phyloP scores from a whole-genome alignment of 2,113 vertebrate genomes.

The Corythornis madagascariensis region DNA sequence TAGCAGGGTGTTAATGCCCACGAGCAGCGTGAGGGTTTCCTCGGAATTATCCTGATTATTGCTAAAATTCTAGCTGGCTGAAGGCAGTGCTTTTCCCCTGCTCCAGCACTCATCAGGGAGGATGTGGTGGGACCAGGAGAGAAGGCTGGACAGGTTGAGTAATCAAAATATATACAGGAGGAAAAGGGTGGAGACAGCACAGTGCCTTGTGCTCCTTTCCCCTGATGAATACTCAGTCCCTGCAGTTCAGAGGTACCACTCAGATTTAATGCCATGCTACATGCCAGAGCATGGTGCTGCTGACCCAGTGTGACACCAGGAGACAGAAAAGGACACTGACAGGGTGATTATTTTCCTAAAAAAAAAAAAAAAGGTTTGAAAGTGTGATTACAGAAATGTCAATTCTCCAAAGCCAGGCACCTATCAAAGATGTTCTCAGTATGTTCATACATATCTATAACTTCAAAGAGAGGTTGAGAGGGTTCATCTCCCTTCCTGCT shows the following conservation, averaged over 20 bases:
- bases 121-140: neutral
- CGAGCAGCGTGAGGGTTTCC: neutral
- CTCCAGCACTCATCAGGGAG: neutral
- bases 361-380: neutral
- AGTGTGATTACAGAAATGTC: slow-evolving; percentile 12
- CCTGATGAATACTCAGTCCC: neutral
- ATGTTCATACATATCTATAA: neutral
- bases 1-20: neutral
- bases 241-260: neutral
- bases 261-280: neutral
- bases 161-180: neutral
- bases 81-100: neutral
- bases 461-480: slow-evolving; percentile 21
- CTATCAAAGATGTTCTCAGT: slow-evolving; percentile 9
- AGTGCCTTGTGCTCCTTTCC: neutral
- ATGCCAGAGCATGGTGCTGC: neutral
- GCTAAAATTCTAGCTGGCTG: neutral
- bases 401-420: neutral
- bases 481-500: neutral
- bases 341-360: neutral
- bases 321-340: neutral
- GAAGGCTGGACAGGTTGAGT: neutral
- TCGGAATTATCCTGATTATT: neutral
- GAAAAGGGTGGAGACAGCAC: neutral
- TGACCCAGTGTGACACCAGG: neutral